Percentiles rank a stretch among this genome's conserved stretches.
phyloP scores from a whole-genome alignment of 1,140 invertebrate species.

The Heliconius eleuchia region DNA sequence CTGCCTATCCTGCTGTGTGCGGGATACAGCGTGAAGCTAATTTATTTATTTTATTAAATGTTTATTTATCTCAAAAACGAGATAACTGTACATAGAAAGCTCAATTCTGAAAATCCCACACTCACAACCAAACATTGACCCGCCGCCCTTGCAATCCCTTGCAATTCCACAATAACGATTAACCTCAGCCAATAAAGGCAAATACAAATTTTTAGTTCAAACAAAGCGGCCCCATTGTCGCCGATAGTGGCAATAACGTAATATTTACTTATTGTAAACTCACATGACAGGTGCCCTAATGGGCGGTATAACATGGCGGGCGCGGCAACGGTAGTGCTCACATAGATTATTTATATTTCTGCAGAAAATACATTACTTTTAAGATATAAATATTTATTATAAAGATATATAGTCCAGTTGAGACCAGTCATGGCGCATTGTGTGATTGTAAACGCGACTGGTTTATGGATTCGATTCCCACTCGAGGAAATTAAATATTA shows the following conservation, averaged over 20 bases:
- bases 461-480: too few relatives aligned
- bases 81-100: not conserved
- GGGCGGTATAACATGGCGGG: constrained; percentile 74
- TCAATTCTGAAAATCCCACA: not conserved
- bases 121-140: constrained; percentile 30
- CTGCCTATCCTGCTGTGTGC: too few relatives aligned
- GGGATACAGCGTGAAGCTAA: too few relatives aligned
- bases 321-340: constrained; percentile 48
- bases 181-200: constrained; percentile 51
- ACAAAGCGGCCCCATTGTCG: constrained; percentile 62
- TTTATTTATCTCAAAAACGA: not conserved
- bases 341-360: constrained; percentile 56
- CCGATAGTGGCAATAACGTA: constrained; percentile 73
- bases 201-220: constrained; percentile 66
- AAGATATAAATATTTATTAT: not conserved
- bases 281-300: constrained; percentile 79
- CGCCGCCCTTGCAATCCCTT: constrained; percentile 34
- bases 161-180: constrained; percentile 44
- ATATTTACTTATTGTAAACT: constrained; percentile 81
- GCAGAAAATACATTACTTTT: not conserved
- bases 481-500: too few relatives aligned
- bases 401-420: too few relatives aligned
- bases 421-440: too few relatives aligned
- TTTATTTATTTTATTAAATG: too few relatives aligned
- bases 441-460: too few relatives aligned